Evolutionary conservation across 2,888 invertebrate species (phyloP), one percentile per base, ranked within the genome.

Genomic region (Aromia moschata): DNA sequence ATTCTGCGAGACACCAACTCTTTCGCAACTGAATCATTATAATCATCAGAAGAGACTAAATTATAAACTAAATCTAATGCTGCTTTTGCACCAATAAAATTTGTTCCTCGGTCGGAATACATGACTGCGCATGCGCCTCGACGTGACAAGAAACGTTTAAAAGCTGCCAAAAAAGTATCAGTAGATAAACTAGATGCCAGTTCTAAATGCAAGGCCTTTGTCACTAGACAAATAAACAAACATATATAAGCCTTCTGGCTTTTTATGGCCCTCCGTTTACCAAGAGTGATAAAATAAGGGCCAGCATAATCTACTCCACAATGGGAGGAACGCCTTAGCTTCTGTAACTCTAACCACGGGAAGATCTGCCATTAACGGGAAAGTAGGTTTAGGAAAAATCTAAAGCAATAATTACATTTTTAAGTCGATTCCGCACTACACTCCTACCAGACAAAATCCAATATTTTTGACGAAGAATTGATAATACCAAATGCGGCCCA

Each of bases 381-480:
- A n/a, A n/a, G n/a, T n/a, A n/a, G n/a, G n/a, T n/a, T n/a, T n/a
- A n/a, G n/a, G n/a, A n/a, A n/a, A 25, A 25, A 25, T 25, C 7
- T 25, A 41, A 47, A 58, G 18, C 58, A 58, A 43, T 16, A n/a
- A 11, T 52, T 56, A 33, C 58, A 54, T 20, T 41, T 47, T 54
- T 55, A 59, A 30, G 33, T 14, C 54, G 47, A 36, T 55, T 16
- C 10, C 56, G 45, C 44, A 59, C 46, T 16, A 54, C 41, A 12
- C 43, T 41, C 11, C 54, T 36, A 3, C 47, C 58, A 15, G 46
- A 53, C 16, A 53, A 16, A 44, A 52, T 58, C 53, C 58, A 58
- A 38, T 45, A 58, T n/a, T 41, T 37, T 46, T 58, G 58, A 9
- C 53, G 33, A 12, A 54, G 30, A 25, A 58, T 38, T 1, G 53